Evolutionary conservation across 2,113 vertebrate species (phyloP).

Genomic region (Lethenteron reissneri): DNA sequence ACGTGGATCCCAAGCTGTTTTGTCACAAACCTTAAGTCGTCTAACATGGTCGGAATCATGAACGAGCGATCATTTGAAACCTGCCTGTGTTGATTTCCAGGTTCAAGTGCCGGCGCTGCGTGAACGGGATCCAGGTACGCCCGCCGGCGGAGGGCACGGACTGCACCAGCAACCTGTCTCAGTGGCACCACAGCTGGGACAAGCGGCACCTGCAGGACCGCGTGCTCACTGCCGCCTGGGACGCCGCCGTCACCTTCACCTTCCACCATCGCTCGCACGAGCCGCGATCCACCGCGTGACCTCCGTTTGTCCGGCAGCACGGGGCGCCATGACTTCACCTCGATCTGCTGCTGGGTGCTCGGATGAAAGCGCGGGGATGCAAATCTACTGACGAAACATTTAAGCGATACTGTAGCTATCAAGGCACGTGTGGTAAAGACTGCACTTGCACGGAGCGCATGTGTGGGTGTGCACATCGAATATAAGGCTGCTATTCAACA

Average conservation of each 20-base stretch:
- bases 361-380: not conserved
- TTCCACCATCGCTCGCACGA: slow-evolving; percentile 82
- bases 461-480: too few relatives aligned
- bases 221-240: slow-evolving; percentile 59
- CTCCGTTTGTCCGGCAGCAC: not conserved
- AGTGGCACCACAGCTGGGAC: slow-evolving; percentile 65
- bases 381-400: not conserved
- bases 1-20: too few relatives aligned
- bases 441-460: not conserved
- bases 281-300: slow-evolving; percentile 1
- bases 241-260: slow-evolving; percentile 51
- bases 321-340: not conserved
- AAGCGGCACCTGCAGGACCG: slow-evolving; percentile 55
- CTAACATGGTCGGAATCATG: too few relatives aligned
- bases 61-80: too few relatives aligned
- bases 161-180: slow-evolving; percentile 68
- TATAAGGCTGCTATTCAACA: too few relatives aligned
- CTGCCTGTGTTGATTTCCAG: slow-evolving; percentile 17
- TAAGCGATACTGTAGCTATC: not conserved
- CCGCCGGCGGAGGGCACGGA: slow-evolving; percentile 42
- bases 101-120: slow-evolving; percentile 64
- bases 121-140: slow-evolving; percentile 45
- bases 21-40: too few relatives aligned
- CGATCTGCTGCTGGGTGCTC: not conserved
- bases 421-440: not conserved